These are phyloP conservation scores for Styela plicata DNA, from an alignment of 23 tunicate species.

Conservation along the genomic window DNA sequence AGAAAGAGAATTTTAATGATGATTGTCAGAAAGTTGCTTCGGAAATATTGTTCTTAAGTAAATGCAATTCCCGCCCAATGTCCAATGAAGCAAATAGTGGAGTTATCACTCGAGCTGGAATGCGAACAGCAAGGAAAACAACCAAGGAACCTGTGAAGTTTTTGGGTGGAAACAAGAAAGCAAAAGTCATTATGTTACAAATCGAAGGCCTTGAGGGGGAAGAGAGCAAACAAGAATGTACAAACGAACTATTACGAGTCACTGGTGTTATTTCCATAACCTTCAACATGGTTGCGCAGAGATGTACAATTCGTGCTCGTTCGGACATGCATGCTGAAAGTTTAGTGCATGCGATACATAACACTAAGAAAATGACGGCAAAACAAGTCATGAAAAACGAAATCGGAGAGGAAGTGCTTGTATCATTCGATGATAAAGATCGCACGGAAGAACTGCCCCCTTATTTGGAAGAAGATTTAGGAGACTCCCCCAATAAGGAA, in stretches of 20 bases:
- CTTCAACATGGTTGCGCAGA: slow-evolving; percentile 72
- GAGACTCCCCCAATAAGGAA: slow-evolving; percentile 67
- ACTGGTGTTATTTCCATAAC: slow-evolving; percentile 96
- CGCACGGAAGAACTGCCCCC: slow-evolving; percentile 46
- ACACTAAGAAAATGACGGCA: slow-evolving; percentile 76
- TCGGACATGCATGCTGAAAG: slow-evolving; percentile 75
- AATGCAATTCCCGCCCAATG: slow-evolving; percentile 13
- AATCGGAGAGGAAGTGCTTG: slow-evolving; percentile 62
- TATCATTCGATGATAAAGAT: slow-evolving; percentile 46
- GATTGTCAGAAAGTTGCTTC: slow-evolving; percentile 21
- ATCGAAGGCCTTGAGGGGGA: slow-evolving; percentile 60
- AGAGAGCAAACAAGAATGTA: slow-evolving; percentile 71
- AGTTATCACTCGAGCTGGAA: slow-evolving; percentile 63
- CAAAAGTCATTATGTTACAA: slow-evolving; percentile 78
- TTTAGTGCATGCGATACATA: slow-evolving; percentile 59
- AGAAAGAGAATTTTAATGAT: slow-evolving; percentile 1
- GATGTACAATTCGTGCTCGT: slow-evolving; percentile 76
- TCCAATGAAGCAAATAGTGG: not conserved
- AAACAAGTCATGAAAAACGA: slow-evolving; percentile 79
- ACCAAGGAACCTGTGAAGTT: slow-evolving; percentile 47
- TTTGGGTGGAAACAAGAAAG: slow-evolving; percentile 89
- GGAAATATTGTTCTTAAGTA: slow-evolving; percentile 12
- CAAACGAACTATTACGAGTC: slow-evolving; percentile 71
- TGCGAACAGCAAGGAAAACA: slow-evolving; percentile 36
- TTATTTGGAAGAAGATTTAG: slow-evolving; percentile 79